These are phyloP conservation scores for Schrankia costaestrigalis DNA, from an alignment of 2,888 invertebrate genomes.

Conservation along the genomic window DNA sequence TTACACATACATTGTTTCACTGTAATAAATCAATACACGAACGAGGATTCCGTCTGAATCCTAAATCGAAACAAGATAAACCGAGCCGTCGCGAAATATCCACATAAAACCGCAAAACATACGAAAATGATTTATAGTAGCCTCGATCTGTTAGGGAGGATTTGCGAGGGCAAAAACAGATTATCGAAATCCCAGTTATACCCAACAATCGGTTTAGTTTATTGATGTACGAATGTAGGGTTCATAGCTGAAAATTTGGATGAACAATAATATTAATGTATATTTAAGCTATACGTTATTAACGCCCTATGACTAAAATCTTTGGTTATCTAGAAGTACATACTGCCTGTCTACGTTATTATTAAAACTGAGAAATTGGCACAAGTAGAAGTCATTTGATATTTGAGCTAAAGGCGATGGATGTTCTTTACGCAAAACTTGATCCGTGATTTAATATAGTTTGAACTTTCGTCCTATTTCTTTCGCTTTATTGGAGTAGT, in stretches of 20 bases:
- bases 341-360: too few relatives aligned
- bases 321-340: too few relatives aligned
- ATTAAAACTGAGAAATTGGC: too few relatives aligned
- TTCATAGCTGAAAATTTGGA: conserved; percentile 11
- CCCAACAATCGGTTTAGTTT: conserved; percentile 56
- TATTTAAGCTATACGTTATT: too few relatives aligned
- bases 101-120: conserved; percentile 70
- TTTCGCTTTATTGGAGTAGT: too few relatives aligned
- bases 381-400: too few relatives aligned
- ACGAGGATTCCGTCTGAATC: conserved; percentile 41
- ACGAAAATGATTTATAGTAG: conserved; percentile 73
- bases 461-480: too few relatives aligned
- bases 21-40: conserved; percentile 44
- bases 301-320: too few relatives aligned
- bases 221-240: conserved; percentile 34
- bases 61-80: conserved; percentile 68
- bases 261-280: too few relatives aligned
- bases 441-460: too few relatives aligned
- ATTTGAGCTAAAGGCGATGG: too few relatives aligned
- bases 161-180: conserved; percentile 68
- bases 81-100: conserved; percentile 55
- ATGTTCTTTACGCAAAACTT: too few relatives aligned
- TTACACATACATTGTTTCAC: conserved; percentile 24
- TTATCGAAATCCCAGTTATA: conserved; percentile 69
- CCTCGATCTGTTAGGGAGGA: conserved; percentile 64